phyloP scores from a whole-genome alignment of 35 echinoderm and acorn worm genomes.

The Apostichopus parvimensis region DNA sequence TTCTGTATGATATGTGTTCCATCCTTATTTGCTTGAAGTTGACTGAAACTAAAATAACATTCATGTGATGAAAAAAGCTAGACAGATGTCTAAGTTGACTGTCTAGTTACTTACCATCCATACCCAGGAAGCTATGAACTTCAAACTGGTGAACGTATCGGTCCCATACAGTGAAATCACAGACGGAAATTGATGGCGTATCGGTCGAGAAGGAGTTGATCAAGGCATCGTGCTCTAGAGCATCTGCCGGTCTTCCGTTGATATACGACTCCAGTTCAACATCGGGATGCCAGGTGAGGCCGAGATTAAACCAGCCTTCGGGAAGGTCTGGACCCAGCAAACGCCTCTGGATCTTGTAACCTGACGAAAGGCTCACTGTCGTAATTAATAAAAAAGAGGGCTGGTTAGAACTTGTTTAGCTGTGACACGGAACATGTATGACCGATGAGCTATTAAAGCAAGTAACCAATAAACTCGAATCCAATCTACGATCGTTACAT shows the following conservation, averaged over 20 bases:
- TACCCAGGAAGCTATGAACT: constrained; percentile 52
- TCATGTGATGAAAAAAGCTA: too few relatives aligned
- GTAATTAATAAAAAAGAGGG: background rate
- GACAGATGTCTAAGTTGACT: too few relatives aligned
- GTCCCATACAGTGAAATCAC: constrained; percentile 38
- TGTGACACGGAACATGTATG: background rate
- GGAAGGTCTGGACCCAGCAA: constrained; percentile 5
- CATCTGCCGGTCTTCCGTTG: background rate
- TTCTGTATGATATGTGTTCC: too few relatives aligned
- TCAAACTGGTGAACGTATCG: constrained; percentile 57
- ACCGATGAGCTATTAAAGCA: too few relatives aligned
- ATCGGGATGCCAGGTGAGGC: constrained; percentile 29
- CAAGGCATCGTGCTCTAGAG: background rate
- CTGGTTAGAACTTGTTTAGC: background rate
- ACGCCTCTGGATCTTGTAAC: constrained; percentile 22
- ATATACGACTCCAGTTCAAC: constrained; percentile 20
- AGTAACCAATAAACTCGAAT: too few relatives aligned
- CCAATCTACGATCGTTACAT: too few relatives aligned
- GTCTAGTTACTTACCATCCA: constrained; percentile 40
- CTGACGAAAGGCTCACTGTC: constrained; percentile 33
- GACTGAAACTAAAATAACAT: too few relatives aligned
- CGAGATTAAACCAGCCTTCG: constrained; percentile 29
- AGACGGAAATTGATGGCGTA: constrained; percentile 18
- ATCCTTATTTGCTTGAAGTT: too few relatives aligned
- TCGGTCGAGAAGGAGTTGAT: background rate